Evolutionary conservation across 2,888 invertebrate species (phyloP).

Genomic region (Empis livida): DNA sequence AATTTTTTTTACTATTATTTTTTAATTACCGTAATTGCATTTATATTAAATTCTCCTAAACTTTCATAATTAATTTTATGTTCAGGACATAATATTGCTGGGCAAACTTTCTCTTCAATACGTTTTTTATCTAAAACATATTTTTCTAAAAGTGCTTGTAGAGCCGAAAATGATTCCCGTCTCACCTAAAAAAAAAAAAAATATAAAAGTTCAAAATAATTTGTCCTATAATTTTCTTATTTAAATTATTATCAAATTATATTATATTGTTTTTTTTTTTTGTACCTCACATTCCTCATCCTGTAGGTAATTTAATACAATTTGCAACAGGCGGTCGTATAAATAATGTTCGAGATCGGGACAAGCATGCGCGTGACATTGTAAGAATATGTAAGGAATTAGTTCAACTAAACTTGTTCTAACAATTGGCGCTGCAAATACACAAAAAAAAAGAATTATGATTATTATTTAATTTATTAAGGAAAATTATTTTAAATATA

Average conservation of each 20-base stretch:
- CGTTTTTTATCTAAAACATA: constrained; percentile 7
- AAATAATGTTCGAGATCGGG: constrained; percentile 10
- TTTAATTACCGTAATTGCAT: constrained; percentile 7
- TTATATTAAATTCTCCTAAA: constrained; percentile 4
- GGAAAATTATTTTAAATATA: background rate
- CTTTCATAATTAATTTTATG: constrained; percentile 2
- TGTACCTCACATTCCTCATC: constrained; percentile 7
- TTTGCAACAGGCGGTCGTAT: constrained; percentile 11
- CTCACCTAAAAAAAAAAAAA: constrained; percentile 7
- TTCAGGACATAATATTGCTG: constrained; percentile 5
- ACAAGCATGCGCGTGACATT: constrained; percentile 8
- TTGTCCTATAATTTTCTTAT: background rate
- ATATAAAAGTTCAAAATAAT: background rate
- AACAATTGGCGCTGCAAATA: constrained; percentile 6
- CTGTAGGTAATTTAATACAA: constrained; percentile 8
- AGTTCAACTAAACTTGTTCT: constrained; percentile 7
- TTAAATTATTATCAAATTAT: background rate
- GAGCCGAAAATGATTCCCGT: constrained; percentile 5
- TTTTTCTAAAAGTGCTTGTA: constrained; percentile 6
- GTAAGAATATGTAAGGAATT: constrained; percentile 7
- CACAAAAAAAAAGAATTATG: constrained; percentile 1
- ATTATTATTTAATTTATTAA: background rate
- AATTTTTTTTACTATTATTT: background rate
- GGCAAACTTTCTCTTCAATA: constrained; percentile 9
- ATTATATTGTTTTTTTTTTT: background rate